Percentiles rank a stretch among this genome's conserved stretches.
These are phyloP conservation scores for Leptopilina boulardi DNA, from an alignment of 1,140 invertebrate species.

Conservation along the genomic window DNA sequence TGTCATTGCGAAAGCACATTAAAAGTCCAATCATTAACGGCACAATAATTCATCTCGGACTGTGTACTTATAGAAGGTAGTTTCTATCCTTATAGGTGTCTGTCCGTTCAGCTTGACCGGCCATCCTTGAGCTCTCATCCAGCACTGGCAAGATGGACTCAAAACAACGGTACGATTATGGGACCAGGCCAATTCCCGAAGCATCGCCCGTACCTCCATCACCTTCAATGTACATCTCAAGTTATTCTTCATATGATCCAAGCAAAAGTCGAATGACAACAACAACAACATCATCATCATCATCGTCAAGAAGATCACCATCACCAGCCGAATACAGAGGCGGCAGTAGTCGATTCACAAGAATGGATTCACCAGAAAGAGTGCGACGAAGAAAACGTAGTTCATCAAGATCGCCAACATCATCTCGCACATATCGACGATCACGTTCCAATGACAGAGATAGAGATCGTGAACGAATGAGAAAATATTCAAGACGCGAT, in stretches of 20 bases:
- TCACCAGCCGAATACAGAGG: constrained; percentile 61
- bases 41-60: constrained; percentile 54
- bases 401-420: constrained; percentile 61
- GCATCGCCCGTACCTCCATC: constrained; percentile 68
- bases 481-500: constrained; percentile 64
- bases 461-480: constrained; percentile 43
- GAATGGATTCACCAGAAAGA: constrained; percentile 64
- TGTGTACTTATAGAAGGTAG: constrained; percentile 75
- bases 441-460: constrained; percentile 63
- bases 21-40: constrained; percentile 65
- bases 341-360: constrained; percentile 53
- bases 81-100: constrained; percentile 76
- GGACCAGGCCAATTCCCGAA: constrained; percentile 57
- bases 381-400: constrained; percentile 62
- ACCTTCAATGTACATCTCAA: constrained; percentile 66
- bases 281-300: constrained; percentile 64
- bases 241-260: constrained; percentile 56
- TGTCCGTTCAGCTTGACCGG: constrained; percentile 55
- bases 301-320: constrained; percentile 62
- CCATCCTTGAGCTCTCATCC: not conserved
- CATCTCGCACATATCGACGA: constrained; percentile 58
- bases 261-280: constrained; percentile 62
- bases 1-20: constrained; percentile 54
- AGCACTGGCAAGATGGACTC: constrained; percentile 59
- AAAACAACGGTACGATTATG: constrained; percentile 60